These are phyloP conservation scores for Lamellibrachia luymesi DNA, from an alignment of 1,140 invertebrate genomes.

Conservation along the genomic window DNA sequence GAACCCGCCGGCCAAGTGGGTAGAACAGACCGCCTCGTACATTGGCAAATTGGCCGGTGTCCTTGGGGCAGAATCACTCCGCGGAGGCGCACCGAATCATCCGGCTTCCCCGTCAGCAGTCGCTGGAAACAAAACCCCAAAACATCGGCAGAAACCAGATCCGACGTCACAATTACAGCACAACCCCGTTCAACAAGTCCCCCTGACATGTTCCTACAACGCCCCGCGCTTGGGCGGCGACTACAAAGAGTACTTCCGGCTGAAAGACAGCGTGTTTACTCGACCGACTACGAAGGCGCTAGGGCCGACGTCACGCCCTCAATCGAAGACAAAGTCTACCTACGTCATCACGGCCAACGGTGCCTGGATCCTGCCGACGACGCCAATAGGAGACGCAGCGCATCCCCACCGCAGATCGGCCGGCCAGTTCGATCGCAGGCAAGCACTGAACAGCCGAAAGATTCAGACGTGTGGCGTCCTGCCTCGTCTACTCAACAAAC, in stretches of 20 bases:
- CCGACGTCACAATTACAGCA: no score
- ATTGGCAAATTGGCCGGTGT: not conserved
- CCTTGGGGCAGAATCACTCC: not conserved
- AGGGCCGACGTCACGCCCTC: not conserved
- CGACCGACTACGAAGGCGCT: not conserved
- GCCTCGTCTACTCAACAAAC: not conserved
- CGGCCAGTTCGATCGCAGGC: not conserved
- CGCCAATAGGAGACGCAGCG: not conserved
- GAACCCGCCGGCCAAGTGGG: not conserved
- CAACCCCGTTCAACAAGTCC: not conserved
- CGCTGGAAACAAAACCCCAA: not conserved
- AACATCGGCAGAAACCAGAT: not conserved
- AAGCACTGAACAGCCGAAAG: not conserved
- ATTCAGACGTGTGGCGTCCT: not conserved
- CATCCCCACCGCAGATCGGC: not conserved
- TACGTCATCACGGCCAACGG: not conserved
- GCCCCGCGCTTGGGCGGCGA: not conserved
- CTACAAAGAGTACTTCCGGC: not conserved
- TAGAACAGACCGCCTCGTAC: not conserved
- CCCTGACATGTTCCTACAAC: not conserved
- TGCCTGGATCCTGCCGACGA: not conserved
- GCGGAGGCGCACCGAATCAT: not conserved
- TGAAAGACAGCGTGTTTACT: not conserved
- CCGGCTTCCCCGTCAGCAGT: no score
- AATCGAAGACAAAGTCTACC: not conserved